Conservation (phyloP, 1,140 invertebrate species). For the Steinernema khuongi region DNA sequence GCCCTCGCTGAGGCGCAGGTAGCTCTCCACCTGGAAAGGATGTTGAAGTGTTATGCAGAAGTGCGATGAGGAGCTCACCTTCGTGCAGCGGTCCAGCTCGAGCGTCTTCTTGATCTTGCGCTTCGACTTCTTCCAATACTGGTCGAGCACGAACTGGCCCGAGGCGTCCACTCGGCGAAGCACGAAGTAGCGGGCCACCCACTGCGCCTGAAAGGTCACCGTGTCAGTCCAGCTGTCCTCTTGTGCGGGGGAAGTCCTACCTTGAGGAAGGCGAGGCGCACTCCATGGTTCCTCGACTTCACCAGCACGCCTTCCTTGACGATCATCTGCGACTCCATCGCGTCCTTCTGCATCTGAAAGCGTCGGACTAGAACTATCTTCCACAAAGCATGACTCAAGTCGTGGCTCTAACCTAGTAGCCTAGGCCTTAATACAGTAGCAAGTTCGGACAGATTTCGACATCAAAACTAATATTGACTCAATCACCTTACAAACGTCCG, state of each 20-base stretch:
- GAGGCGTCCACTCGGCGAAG: background rate
- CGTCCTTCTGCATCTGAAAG: background rate
- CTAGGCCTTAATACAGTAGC: no score
- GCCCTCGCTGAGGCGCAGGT: background rate
- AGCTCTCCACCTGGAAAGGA: constrained; percentile 1
- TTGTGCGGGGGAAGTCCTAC: background rate
- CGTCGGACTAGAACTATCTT: background rate
- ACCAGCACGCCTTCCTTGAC: constrained; percentile 5
- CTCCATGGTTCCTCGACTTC: background rate
- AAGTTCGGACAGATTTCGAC: no score
- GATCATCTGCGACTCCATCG: background rate
- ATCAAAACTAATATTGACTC: no score
- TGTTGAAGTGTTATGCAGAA: background rate
- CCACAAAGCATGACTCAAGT: background rate
- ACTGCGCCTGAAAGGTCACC: background rate
- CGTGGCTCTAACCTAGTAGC: no score
- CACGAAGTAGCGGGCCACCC: background rate
- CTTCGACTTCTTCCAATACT: constrained; percentile 4
- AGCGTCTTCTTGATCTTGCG: background rate
- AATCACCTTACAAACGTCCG: no score
- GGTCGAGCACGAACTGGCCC: background rate
- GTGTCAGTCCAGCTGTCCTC: background rate
- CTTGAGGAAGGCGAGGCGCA: background rate
- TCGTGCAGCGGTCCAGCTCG: background rate
- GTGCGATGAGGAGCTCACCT: background rate